Evolutionary conservation across 2,888 invertebrate species (phyloP).

Genomic region (Endomychus coccineus): DNA sequence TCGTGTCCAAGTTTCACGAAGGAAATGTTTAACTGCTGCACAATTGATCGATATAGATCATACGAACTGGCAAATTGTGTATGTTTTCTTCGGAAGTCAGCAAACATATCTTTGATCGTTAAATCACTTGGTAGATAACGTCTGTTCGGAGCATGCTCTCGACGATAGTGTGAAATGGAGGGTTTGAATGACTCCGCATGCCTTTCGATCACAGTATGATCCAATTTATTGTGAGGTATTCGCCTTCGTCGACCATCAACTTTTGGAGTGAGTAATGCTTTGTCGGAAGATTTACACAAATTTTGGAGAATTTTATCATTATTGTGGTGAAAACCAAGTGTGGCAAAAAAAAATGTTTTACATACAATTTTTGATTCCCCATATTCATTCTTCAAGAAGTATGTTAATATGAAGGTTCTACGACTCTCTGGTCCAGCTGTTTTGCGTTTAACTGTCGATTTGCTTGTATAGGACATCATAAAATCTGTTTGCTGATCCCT

Average conservation of each 20-base stretch:
- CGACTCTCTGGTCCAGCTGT: too few species aligned
- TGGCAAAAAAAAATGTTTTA: conserved; percentile 4
- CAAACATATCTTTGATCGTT: conserved; percentile 7
- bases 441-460: too few species aligned
- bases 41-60: conserved; percentile 8
- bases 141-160: conserved; percentile 9
- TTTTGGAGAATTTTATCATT: neutral
- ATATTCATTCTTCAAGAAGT: too few species aligned
- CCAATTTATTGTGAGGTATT: too few species aligned
- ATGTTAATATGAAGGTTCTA: too few species aligned
- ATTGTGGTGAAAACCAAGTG: neutral
- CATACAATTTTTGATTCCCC: neutral
- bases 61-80: conserved; percentile 2
- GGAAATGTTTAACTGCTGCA: conserved; percentile 8
- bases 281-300: too few species aligned
- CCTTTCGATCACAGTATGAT: neutral
- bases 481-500: too few species aligned
- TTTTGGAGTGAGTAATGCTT: too few species aligned
- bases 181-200: conserved; percentile 10
- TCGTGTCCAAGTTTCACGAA: conserved; percentile 10
- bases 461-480: too few species aligned
- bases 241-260: too few species aligned
- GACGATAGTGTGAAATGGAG: conserved; percentile 6
- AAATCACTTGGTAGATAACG: conserved; percentile 11
- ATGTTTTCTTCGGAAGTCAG: conserved; percentile 6